Percentiles rank a stretch among this genome's conserved stretches.
Conservation (phyloP, 2,888 invertebrate genomes). For the Vesta saturnalis region DNA sequence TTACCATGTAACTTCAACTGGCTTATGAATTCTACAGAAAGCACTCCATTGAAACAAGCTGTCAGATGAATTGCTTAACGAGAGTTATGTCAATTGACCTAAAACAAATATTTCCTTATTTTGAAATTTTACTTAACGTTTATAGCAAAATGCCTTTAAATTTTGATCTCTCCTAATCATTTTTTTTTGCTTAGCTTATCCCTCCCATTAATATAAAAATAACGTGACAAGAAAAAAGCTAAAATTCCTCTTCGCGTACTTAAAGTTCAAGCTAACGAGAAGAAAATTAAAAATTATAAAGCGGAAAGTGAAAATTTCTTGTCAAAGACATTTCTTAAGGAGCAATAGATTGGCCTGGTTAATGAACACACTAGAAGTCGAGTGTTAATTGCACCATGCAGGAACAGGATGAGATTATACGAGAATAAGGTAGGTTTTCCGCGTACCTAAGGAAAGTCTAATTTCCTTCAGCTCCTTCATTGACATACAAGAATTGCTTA, state of each 20-base stretch:
- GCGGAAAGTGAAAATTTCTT: slow-evolving; percentile 26
- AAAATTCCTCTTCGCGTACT: slow-evolving; percentile 3
- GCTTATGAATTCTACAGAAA: too few relatives aligned
- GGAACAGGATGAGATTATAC: slow-evolving; percentile 31
- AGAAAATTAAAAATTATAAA: slow-evolving; percentile 32
- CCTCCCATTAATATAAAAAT: too few relatives aligned
- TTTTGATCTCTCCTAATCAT: neutral
- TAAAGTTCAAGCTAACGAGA: slow-evolving; percentile 3
- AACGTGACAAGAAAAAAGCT: neutral
- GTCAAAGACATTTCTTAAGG: slow-evolving; percentile 33
- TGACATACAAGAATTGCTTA: slow-evolving; percentile 26
- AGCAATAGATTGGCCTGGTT: slow-evolving; percentile 34
- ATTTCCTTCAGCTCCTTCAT: slow-evolving; percentile 35
- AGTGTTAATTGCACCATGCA: slow-evolving; percentile 35
- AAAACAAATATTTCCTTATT: too few relatives aligned
- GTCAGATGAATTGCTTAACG: neutral
- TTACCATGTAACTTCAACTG: too few relatives aligned
- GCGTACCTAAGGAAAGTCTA: slow-evolving; percentile 25
- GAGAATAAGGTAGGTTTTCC: slow-evolving; percentile 25
- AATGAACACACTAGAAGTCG: slow-evolving; percentile 38
- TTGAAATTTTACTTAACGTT: too few relatives aligned
- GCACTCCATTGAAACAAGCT: neutral
- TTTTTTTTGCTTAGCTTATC: neutral
- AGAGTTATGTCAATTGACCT: neutral
- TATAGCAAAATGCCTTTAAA: too few relatives aligned